A percentile compares a stretch with the other conserved stretches of the same genome.
Evolutionary conservation across 2,888 invertebrate species (phyloP).

Genomic region (Ophion ellenae): DNA sequence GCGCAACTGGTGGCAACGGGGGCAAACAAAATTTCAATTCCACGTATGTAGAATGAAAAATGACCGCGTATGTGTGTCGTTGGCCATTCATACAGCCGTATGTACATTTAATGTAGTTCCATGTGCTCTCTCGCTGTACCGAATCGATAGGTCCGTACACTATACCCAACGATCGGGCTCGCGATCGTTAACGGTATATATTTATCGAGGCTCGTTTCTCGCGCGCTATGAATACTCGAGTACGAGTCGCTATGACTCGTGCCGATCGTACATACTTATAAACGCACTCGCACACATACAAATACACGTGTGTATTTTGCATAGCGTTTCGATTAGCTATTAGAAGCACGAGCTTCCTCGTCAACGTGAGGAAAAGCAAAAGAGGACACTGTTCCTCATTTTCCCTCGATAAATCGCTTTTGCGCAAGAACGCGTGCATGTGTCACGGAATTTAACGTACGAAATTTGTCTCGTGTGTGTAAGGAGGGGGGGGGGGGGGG

Average conservation of each 20-base stretch:
- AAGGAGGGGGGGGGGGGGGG: too few relatives aligned
- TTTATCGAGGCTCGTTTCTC: constrained; percentile 45
- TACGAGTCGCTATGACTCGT: constrained; percentile 54
- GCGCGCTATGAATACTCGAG: constrained; percentile 63
- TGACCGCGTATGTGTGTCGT: too few relatives aligned
- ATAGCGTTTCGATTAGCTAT: constrained; percentile 50
- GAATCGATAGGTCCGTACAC: constrained; percentile 8
- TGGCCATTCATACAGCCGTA: too few relatives aligned
- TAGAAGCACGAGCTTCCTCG: constrained; percentile 48
- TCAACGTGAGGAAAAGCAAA: constrained; percentile 46
- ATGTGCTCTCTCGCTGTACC: neutral
- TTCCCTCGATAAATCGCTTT: constrained; percentile 17
- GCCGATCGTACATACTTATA: constrained; percentile 36
- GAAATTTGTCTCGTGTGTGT: constrained; percentile 4
- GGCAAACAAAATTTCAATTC: too few relatives aligned
- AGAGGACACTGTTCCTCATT: constrained; percentile 48
- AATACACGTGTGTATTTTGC: constrained; percentile 11
- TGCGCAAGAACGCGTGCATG: constrained; percentile 6
- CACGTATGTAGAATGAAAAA: too few relatives aligned
- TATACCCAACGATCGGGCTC: constrained; percentile 33
- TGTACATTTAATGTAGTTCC: constrained; percentile 14
- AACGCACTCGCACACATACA: neutral
- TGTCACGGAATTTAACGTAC: constrained; percentile 26
- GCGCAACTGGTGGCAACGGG: too few relatives aligned
- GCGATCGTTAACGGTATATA: constrained; percentile 61